Evolutionary conservation across 2,113 vertebrate genomes (phyloP).

Genomic region (Gallinago paraguaiae): DNA sequence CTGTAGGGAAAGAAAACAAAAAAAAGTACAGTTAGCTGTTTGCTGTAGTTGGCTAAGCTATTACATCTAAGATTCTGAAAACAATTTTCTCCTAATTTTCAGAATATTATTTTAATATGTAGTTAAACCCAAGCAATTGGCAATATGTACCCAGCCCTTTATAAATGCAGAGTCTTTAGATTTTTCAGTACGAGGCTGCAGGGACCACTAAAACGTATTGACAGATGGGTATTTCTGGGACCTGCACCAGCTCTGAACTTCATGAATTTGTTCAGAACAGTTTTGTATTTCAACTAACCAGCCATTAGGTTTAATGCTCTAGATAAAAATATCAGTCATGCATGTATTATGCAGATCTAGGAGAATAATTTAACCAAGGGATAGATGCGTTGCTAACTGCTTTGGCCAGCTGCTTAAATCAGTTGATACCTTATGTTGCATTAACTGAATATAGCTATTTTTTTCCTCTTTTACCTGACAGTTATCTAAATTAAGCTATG

Average conservation of each 20-base stretch:
- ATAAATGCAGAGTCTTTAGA: not conserved
- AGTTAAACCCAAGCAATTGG: not conserved
- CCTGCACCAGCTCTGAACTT: conserved; percentile 16
- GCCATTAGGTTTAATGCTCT: conserved; percentile 22
- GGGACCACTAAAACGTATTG: not conserved
- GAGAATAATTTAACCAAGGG: conserved; percentile 9
- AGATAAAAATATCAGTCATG: conserved; percentile 35
- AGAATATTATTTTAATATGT: not conserved
- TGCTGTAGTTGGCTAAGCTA: not conserved
- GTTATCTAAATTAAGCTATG: conserved; percentile 74
- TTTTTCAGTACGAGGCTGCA: not conserved
- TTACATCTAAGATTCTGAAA: not conserved
- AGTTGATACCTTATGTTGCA: conserved; percentile 77
- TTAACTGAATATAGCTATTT: conserved; percentile 80
- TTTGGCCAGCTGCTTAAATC: conserved; percentile 75
- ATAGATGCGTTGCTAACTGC: conserved; percentile 61
- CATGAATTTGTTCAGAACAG: conserved; percentile 19
- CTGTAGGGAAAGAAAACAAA: conserved; percentile 80
- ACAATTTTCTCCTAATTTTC: not conserved
- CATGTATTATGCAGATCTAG: not conserved
- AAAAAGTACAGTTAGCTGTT: conserved; percentile 51
- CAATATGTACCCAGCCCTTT: not conserved
- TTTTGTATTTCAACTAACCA: conserved; percentile 41
- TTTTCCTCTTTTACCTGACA: conserved; percentile 76
- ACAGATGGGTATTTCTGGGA: conserved; percentile 27